Evolutionary conservation across 2,888 invertebrate species (phyloP), one percentile per base, ranked within the genome.

Genomic region (Mimas tiliae): DNA sequence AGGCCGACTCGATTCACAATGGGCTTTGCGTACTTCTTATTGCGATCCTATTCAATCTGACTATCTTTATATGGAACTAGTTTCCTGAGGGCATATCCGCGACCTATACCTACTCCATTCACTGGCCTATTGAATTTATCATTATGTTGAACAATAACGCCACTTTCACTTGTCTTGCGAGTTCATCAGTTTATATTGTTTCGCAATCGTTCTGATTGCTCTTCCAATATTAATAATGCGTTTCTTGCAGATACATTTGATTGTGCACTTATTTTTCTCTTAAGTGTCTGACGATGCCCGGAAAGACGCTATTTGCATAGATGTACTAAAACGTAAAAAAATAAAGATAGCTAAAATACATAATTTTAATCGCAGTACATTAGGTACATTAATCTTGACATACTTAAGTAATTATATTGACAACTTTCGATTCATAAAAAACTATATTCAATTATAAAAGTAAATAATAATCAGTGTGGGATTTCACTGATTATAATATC

Each of bases 51-150:
- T 91, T 90, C 87, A 90, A 89, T 91, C 86, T 87, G 81, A 84
- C 86, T 87, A 87, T 90, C 89, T 85, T 87, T 89, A 85, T 90
- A 88, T 87, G 85, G 83, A 90, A 90, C 90, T 87, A 87, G 90
- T 89, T 90, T 87, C 87, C 89, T 86, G 86, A 78, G 88, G 84
- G 81, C 84, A 85, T 82, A 83, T 80, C 81, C 84, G 81, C 79
- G 58, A 64, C 62, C 42, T 64, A 74, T 75, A 71, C 75, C 76
- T 73, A 72, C 70, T 72, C 78, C 79, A 79, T 85, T 84, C 84
- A 78, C 82, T 79, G 82, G 84, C 58, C 58, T 83, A 85, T 87
- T 83, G 77, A 82, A 83, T 81, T 80, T 77, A 76, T 75, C 72
- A 72, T 77, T 65, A 69, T 69, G 69, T 69, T 72, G 66, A 74